phyloP scores from a whole-genome alignment of 2,113 vertebrate species.

The Leucosticte australis region DNA sequence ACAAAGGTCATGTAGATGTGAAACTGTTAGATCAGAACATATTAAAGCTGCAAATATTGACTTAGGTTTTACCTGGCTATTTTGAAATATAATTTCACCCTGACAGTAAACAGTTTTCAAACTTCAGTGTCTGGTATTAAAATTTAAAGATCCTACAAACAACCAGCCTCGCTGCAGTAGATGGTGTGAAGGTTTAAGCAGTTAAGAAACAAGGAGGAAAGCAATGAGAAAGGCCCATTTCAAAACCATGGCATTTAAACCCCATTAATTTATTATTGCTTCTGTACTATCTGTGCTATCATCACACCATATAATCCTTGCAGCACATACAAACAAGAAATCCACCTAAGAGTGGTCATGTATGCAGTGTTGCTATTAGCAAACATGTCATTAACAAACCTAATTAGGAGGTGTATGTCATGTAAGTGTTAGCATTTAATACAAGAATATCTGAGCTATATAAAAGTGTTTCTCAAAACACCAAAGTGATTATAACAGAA shows the following conservation, averaged over 20 bases:
- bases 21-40: neutral
- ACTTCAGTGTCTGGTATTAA: slow-evolving; percentile 10
- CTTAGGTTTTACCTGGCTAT: slow-evolving; percentile 36
- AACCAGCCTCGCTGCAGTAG: neutral
- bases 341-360: neutral
- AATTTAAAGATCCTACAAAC: slow-evolving; percentile 5
- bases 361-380: neutral
- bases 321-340: neutral
- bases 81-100: slow-evolving; percentile 21
- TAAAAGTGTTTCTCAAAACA: neutral
- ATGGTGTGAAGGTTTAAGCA: neutral
- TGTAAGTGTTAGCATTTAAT: neutral
- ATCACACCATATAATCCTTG: neutral
- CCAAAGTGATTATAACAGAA: neutral
- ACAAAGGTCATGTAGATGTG: neutral
- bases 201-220: neutral
- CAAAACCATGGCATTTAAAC: neutral
- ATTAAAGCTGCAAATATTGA: slow-evolving; percentile 13
- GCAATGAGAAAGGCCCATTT: neutral
- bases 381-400: neutral
- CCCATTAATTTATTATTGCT: neutral
- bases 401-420: neutral
- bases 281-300: neutral
- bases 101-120: neutral
- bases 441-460: neutral